These are phyloP conservation scores for Cheumatopsyche charites DNA, from an alignment of 1,140 invertebrate species.

Conservation along the genomic window DNA sequence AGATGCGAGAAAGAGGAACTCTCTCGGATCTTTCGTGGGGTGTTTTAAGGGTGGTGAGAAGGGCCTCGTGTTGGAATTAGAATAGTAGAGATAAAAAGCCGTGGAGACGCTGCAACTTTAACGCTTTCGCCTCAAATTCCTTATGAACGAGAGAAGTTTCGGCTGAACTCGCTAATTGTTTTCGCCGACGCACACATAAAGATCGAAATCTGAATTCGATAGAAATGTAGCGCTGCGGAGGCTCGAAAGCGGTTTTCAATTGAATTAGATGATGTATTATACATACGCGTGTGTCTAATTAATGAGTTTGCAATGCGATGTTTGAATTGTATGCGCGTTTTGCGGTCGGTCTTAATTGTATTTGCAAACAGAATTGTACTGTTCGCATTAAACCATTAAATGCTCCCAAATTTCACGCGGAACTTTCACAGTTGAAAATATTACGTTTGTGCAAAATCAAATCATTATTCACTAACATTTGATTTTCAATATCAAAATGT, in stretches of 20 bases:
- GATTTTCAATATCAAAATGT: too few species aligned
- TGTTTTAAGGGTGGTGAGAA: conserved; percentile 3
- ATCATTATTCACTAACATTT: too few species aligned
- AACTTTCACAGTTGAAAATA: too few species aligned
- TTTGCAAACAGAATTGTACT: conserved; percentile 20
- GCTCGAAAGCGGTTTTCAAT: neutral
- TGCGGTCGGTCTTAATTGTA: conserved; percentile 22
- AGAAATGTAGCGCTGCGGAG: neutral
- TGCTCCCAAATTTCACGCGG: neutral
- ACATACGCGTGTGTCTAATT: neutral
- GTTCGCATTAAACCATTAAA: neutral
- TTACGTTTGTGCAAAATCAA: too few species aligned
- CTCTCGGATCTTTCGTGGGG: neutral
- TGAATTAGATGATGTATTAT: neutral
- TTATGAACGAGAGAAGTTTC: too few species aligned
- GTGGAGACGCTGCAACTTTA: conserved; percentile 5
- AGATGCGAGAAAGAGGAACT: neutral
- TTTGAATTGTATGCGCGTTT: conserved; percentile 2
- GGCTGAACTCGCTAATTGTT: neutral
- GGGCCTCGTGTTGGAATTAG: neutral
- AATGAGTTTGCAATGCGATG: neutral
- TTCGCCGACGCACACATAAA: neutral
- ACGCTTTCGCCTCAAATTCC: conserved; percentile 1
- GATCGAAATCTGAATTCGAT: too few species aligned
- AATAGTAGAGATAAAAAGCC: conserved; percentile 12